Conservation (phyloP, 2,797 vertebrate genomes). For the Hylomyscus alleni region DNA sequence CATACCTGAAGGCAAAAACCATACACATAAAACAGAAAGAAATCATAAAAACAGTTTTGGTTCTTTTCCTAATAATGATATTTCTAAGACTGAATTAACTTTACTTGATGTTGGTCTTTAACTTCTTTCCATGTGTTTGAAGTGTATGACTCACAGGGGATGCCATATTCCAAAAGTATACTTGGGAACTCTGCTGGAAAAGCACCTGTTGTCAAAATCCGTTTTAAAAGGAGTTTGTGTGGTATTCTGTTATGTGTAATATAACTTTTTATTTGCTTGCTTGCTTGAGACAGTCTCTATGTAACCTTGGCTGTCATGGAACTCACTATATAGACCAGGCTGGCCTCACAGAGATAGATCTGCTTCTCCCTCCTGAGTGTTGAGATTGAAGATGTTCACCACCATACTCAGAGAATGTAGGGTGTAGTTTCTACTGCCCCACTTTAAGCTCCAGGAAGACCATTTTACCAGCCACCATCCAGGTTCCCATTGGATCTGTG, state of each 20-base stretch:
- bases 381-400: not conserved
- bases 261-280: not conserved
- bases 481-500: not conserved
- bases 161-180: not conserved
- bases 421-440: not conserved
- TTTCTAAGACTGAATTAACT: slow-evolving; percentile 7
- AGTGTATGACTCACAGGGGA: not conserved
- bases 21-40: not conserved
- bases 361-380: not conserved
- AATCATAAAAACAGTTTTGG: not conserved
- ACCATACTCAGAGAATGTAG: not conserved
- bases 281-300: not conserved
- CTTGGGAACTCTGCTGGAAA: not conserved
- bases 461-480: not conserved
- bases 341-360: not conserved
- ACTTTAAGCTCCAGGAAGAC: not conserved
- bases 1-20: not conserved
- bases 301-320: not conserved
- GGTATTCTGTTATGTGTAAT: not conserved
- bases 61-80: slow-evolving; percentile 11
- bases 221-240: not conserved
- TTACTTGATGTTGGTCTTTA: not conserved
- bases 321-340: not conserved
- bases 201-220: not conserved
- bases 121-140: not conserved